Evolutionary conservation across 2,797 vertebrate genomes (phyloP).

Genomic region (Mustela erminea): DNA sequence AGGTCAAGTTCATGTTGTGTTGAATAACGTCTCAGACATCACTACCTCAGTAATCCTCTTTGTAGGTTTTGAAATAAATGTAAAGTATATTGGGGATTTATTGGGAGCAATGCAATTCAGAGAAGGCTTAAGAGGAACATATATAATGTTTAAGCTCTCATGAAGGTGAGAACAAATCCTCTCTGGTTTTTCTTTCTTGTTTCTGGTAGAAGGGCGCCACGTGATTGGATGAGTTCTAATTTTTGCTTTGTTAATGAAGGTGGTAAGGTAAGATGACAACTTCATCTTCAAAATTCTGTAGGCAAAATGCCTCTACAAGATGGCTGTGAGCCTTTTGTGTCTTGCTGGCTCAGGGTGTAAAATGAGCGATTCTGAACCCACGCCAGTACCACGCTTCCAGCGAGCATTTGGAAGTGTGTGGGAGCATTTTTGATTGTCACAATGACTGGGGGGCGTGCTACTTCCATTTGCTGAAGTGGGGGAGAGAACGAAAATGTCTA

Average conservation of each 20-base stretch:
- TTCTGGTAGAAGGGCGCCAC: constrained; percentile 43
- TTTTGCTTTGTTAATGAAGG: constrained; percentile 55
- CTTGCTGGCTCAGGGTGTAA: constrained; percentile 72
- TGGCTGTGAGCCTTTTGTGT: constrained; percentile 57
- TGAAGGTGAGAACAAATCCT: background rate
- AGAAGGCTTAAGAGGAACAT: constrained; percentile 26
- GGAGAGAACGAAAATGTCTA: constrained; percentile 61
- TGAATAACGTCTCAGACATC: constrained; percentile 30
- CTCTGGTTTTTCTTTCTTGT: constrained; percentile 40
- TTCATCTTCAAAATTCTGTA: constrained; percentile 54
- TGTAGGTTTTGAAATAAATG: constrained; percentile 50
- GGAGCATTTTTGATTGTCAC: constrained; percentile 78
- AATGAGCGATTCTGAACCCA: constrained; percentile 74
- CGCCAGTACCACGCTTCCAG: constrained; percentile 49
- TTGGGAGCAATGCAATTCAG: constrained; percentile 38
- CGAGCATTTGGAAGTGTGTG: constrained; percentile 77
- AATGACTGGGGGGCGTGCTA: constrained; percentile 23
- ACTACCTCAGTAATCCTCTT: constrained; percentile 1
- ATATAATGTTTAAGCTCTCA: constrained; percentile 27
- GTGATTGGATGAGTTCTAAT: constrained; percentile 41
- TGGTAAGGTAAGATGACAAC: constrained; percentile 38
- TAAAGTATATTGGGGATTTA: constrained; percentile 36
- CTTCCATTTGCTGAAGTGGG: constrained; percentile 65
- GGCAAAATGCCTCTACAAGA: constrained; percentile 63
- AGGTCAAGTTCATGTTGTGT: constrained; percentile 56